Evolutionary conservation across 2,888 invertebrate species (phyloP).

Genomic region (Sthenelais limicola): DNA sequence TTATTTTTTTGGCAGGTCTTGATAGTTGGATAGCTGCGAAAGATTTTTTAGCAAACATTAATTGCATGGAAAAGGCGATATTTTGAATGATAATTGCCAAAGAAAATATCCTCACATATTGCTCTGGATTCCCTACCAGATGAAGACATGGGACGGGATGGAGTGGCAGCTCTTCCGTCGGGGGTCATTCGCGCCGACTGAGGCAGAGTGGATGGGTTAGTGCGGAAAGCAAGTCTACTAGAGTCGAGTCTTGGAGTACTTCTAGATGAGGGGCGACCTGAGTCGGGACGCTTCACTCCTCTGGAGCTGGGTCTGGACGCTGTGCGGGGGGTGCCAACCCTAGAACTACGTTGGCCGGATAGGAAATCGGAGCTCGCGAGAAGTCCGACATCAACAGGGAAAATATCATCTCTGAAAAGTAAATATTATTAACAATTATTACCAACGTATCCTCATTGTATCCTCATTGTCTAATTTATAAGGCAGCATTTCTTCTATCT

Average conservation of each 20-base stretch:
- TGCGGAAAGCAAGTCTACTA: no score
- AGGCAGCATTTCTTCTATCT: no score
- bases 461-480: no score
- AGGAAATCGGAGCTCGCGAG: background rate
- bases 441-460: no score
- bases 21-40: no score
- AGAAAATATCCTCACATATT: conserved; percentile 53
- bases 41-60: no score
- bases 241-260: conserved; percentile 41
- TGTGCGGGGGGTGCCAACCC: background rate
- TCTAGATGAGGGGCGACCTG: conserved; percentile 40
- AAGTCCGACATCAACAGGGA: background rate
- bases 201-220: no score
- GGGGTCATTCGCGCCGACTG: no score
- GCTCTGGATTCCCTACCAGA: conserved; percentile 57
- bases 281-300: conserved; percentile 11
- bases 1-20: no score
- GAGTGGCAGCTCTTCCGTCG: background rate
- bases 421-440: background rate
- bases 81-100: no score
- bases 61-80: no score
- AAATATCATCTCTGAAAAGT: conserved; percentile 17
- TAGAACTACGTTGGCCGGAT: no score
- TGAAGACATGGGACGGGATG: background rate
- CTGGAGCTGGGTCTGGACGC: conserved; percentile 5